phyloP scores from a whole-genome alignment of 2,888 invertebrate species.

The Limulus polyphemus region DNA sequence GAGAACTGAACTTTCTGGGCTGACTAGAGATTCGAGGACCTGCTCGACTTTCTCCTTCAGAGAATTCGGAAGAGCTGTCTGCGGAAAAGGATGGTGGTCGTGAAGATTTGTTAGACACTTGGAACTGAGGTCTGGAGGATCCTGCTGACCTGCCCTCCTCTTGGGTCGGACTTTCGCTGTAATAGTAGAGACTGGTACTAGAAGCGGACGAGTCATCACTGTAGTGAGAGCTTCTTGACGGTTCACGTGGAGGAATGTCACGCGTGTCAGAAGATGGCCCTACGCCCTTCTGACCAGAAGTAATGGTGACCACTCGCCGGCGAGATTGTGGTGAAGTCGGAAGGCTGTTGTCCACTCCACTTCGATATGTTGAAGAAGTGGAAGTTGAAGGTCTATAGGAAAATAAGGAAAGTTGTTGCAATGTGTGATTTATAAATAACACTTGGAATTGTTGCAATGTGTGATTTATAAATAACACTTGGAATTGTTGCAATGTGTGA shows the following conservation, averaged over 20 bases:
- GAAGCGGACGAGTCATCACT: conserved; percentile 20
- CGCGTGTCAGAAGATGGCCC: too few relatives aligned
- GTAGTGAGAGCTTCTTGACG: conserved; percentile 3
- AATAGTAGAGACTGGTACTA: conserved; percentile 12
- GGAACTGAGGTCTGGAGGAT: too few relatives aligned
- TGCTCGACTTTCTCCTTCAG: conserved; percentile 9
- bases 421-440: too few relatives aligned
- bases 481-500: too few relatives aligned
- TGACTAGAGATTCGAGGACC: conserved; percentile 1
- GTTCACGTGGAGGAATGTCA: background rate
- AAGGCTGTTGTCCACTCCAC: conserved; percentile 3
- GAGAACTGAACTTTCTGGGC: background rate
- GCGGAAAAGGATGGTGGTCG: background rate
- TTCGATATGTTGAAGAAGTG: conserved; percentile 5
- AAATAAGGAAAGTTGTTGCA: too few relatives aligned
- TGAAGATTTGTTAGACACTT: too few relatives aligned
- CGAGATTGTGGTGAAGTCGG: conserved; percentile 15
- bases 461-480: too few relatives aligned
- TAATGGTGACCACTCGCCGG: conserved; percentile 9
- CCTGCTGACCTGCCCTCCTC: too few relatives aligned
- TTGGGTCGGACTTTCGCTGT: conserved; percentile 3
- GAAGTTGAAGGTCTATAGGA: too few relatives aligned
- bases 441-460: too few relatives aligned
- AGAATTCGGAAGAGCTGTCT: conserved; percentile 10
- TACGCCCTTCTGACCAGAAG: conserved; percentile 4